A percentile compares a stretch with the other conserved stretches of the same genome.
Evolutionary conservation across 2,113 vertebrate species (phyloP).

Genomic region (Hippoglossus stenolepis): DNA sequence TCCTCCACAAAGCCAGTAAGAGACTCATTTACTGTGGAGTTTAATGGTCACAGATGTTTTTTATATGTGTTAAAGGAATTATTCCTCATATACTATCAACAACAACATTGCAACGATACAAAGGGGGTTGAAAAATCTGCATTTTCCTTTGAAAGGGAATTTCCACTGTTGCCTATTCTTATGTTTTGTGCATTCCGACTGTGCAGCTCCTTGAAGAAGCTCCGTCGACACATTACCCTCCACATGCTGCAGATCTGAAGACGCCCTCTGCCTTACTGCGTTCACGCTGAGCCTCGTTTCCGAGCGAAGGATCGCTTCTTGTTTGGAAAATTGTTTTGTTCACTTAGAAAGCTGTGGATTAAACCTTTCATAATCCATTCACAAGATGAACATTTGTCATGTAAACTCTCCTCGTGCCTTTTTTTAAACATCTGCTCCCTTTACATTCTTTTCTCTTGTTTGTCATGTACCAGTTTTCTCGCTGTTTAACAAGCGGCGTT

Average conservation of each 20-base stretch:
- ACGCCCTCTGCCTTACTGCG: no score
- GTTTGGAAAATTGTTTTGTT: background rate
- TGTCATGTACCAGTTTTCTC: background rate
- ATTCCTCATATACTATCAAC: no score
- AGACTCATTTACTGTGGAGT: background rate
- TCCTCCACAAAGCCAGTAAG: conserved; percentile 94
- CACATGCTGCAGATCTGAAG: background rate
- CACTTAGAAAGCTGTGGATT: conserved; percentile 1
- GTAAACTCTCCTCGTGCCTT: background rate
- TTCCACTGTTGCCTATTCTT: background rate
- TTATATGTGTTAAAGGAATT: no score
- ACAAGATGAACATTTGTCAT: background rate
- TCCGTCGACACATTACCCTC: background rate
- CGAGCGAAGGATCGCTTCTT: background rate
- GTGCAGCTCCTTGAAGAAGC: background rate
- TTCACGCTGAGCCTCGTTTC: no score
- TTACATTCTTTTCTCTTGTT: background rate
- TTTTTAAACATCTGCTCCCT: background rate
- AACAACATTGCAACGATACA: no score
- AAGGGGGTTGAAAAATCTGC: no score
- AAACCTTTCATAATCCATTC: background rate
- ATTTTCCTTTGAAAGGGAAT: no score
- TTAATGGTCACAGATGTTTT: background rate
- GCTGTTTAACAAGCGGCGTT: background rate
- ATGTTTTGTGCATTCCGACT: background rate